These are phyloP conservation scores for Cossypha heuglini DNA, from an alignment of 2,797 vertebrate genomes.

Conservation along the genomic window DNA sequence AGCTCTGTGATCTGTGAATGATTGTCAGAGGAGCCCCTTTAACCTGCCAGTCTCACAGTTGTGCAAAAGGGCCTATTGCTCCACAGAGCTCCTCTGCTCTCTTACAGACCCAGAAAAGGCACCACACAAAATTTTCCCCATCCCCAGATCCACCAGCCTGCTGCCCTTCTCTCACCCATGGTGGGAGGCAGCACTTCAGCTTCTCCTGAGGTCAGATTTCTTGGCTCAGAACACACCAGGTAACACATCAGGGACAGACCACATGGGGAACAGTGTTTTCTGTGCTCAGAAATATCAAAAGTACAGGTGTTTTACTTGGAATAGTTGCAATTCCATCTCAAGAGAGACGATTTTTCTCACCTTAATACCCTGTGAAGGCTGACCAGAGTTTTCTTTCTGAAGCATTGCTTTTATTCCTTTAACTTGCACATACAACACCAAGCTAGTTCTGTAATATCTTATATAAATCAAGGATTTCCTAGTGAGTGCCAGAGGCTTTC, in stretches of 20 bases:
- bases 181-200: background rate
- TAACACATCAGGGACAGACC: background rate
- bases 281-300: background rate
- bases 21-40: background rate
- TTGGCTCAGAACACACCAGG: background rate
- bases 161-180: background rate
- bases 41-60: background rate
- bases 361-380: background rate
- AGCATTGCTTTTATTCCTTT: background rate
- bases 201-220: background rate
- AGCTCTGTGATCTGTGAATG: background rate
- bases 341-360: background rate
- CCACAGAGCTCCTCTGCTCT: background rate
- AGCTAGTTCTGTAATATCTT: background rate
- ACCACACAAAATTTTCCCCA: background rate
- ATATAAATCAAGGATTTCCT: background rate
- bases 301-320: background rate
- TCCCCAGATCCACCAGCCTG: accelerated
- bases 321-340: background rate
- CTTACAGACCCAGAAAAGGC: background rate
- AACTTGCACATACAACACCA: background rate
- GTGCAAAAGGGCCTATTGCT: background rate
- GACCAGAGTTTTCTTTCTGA: background rate
- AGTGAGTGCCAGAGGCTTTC: background rate
- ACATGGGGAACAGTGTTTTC: background rate